These are phyloP conservation scores for Chaetorhynchus papuensis DNA, from an alignment of 2,113 vertebrate species.

Conservation along the genomic window DNA sequence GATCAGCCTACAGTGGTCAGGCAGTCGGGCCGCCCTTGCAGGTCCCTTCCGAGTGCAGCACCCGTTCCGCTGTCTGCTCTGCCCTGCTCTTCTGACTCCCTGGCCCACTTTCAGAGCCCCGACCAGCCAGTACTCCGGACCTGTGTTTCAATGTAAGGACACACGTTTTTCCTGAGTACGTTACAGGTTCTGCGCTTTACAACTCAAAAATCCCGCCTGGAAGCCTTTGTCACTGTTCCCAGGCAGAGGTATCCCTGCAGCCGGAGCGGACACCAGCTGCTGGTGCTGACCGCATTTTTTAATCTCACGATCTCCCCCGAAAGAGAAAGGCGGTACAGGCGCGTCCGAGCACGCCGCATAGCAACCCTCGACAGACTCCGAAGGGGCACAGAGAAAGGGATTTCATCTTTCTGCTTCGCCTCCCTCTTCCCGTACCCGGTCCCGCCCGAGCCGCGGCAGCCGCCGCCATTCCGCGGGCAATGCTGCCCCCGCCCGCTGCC, in stretches of 20 bases:
- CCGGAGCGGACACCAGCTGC: not conserved
- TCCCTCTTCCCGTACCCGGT: too few species aligned
- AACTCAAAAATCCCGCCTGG: not conserved
- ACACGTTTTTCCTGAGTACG: accelerated
- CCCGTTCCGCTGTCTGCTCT: accelerated
- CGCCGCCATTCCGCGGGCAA: constrained; percentile 38
- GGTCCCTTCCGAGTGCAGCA: not conserved
- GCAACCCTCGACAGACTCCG: not conserved
- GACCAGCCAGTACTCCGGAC: accelerated
- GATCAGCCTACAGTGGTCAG: not conserved
- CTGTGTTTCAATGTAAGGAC: accelerated
- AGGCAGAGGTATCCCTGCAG: not conserved
- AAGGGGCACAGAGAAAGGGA: too few species aligned
- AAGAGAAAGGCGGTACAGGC: not conserved
- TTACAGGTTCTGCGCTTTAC: not conserved
- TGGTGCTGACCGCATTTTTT: not conserved
- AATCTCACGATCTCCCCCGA: not conserved
- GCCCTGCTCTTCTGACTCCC: not conserved
- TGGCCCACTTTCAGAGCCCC: accelerated
- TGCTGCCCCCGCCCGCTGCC: constrained; percentile 33
- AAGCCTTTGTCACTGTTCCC: not conserved
- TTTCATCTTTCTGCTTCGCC: not conserved
- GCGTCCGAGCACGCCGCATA: not conserved
- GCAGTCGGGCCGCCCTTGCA: accelerated
- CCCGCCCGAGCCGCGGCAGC: not conserved